These are phyloP conservation scores for Nephrotoma appendiculata DNA, from an alignment of 2,888 invertebrate species.

Conservation along the genomic window DNA sequence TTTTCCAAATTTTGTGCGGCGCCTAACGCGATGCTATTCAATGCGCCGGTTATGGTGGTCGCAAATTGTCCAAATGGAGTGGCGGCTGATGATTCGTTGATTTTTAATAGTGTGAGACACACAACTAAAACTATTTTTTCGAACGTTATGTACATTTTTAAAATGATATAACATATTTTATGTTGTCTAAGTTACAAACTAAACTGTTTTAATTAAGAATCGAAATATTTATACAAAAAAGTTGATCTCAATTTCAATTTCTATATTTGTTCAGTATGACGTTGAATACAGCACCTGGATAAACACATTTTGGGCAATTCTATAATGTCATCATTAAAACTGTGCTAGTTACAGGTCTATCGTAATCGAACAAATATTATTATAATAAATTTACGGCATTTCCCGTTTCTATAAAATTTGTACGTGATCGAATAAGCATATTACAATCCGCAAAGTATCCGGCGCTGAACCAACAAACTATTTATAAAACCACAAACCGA, in stretches of 20 bases:
- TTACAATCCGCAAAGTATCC: not conserved
- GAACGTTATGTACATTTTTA: not conserved
- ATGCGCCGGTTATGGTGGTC: not conserved
- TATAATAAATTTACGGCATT: not conserved
- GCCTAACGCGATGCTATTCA: not conserved
- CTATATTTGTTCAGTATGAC: not conserved
- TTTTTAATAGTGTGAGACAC: not conserved
- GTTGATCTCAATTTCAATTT: not conserved
- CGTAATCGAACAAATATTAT: not conserved
- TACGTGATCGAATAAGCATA: not conserved
- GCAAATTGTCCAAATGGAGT: not conserved
- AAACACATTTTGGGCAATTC: not conserved
- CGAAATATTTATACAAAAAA: not conserved
- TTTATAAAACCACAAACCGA: not conserved
- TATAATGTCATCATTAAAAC: not conserved
- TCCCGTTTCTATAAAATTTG: not conserved
- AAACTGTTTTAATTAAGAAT: not conserved
- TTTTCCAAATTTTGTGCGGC: not conserved
- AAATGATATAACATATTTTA: not conserved
- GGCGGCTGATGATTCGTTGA: not conserved
- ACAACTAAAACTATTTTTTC: not conserved
- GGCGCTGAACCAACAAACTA: not conserved
- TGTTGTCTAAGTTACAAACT: not conserved
- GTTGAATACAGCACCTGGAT: not conserved
- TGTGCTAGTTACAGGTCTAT: not conserved